Conservation (phyloP, 2,888 invertebrate species). For the Eupithecia insigniata region DNA sequence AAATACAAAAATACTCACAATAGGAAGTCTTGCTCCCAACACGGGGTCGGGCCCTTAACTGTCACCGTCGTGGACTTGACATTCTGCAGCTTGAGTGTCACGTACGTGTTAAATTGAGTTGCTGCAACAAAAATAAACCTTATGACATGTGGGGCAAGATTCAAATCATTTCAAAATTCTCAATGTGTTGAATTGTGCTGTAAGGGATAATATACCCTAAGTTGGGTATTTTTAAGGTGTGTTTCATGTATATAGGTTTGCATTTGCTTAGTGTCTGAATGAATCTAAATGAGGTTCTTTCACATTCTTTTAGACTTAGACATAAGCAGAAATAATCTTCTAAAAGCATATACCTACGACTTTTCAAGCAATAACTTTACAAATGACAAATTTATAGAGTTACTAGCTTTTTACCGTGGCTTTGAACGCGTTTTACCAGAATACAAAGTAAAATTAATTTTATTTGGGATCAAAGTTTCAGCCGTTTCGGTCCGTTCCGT, state of each 20-base stretch:
- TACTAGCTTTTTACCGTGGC: too few relatives aligned
- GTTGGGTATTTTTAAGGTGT: not conserved
- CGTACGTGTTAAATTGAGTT: slow-evolving; percentile 97
- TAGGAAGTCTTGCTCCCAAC: slow-evolving; percentile 99
- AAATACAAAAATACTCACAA: slow-evolving; percentile 90
- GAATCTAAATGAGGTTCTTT: not conserved
- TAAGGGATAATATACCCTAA: not conserved
- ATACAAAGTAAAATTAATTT: not conserved
- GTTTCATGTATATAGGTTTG: not conserved
- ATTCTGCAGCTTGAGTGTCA: slow-evolving; percentile 98
- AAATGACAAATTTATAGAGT: not conserved
- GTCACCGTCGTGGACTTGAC: slow-evolving; percentile 99
- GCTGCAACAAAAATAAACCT: slow-evolving; percentile 79
- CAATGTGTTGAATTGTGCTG: not conserved
- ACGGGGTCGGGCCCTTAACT: slow-evolving; percentile 97
- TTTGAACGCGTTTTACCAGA: too few relatives aligned
- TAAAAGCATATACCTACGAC: not conserved
- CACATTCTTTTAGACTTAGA: not conserved
- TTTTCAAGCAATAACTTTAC: not conserved
- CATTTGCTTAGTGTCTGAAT: not conserved
- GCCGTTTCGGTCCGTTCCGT: not conserved
- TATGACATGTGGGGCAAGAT: slow-evolving; percentile 25
- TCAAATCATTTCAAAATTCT: slow-evolving; percentile 6
- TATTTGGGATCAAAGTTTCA: not conserved
- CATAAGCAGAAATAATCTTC: not conserved